Base-by-base conservation (phyloP, 2,888 invertebrate genomes). In the Cheilosia variabilis region DNA sequence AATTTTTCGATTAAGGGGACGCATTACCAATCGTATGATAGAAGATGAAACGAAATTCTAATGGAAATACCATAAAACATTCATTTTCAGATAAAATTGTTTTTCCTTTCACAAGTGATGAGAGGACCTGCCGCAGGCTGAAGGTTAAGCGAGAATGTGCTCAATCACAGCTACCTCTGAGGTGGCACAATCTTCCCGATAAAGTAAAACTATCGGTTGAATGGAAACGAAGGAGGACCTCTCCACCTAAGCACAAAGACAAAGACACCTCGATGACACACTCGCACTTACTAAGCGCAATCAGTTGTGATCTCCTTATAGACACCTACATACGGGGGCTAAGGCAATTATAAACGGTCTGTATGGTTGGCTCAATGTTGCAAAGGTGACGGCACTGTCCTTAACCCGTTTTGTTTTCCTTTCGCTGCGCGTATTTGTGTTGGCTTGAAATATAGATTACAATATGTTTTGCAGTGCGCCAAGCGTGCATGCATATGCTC, bases 391-490 rank as follows among this genome's bases (percentile, higher is more conserved):
- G 37, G 17, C 41, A 24, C 13, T 55, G 83, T 83, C 83, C 83
- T 83, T 83, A 79, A 83, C 83, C 83, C 57, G 31, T 43, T 83
- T 83, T 68, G 27, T 50, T 10, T 72, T 72, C 62, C 60, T 62
- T 77, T 73, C 78, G 55, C 60, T 58, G 17, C 19, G 47, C 53
- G 45, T 68, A 57, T 50, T 45, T 47, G 57, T 58, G n/a, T n/a
- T 66, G 65, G 43, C 47, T 63, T 53, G 41, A 37, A 62, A 53
- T 68, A 66, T 68, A 50, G 55, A 73, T 57, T 76, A 63, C 34
- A 22, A 24, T 52, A n/a, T 69, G 55, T 55, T 45, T 41, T 45
- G 63, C 24, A 43, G 57, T 17, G 34, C 24, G 24, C 13, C 37
- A 13, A 13, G 10, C 13, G 9, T 7, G 65, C 50, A 31, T 47